Evolutionary conservation across 2,888 invertebrate genomes (phyloP).

Genomic region (Brachypalpus laphriformis): DNA sequence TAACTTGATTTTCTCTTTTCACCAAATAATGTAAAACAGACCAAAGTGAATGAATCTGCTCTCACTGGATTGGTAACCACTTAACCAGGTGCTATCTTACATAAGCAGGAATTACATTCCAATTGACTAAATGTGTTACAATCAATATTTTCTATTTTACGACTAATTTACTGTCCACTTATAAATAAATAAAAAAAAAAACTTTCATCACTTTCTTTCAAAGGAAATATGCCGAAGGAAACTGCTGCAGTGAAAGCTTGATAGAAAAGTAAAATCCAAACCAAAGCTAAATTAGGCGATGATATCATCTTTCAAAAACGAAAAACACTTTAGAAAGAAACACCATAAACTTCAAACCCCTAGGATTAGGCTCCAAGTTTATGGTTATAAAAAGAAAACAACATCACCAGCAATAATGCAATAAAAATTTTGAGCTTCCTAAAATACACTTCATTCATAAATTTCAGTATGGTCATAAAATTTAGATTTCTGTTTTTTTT

Average conservation of each 20-base stretch:
- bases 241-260: not conserved
- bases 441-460: constrained; percentile 41
- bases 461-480: constrained; percentile 22
- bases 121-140: not conserved
- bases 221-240: not conserved
- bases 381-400: not conserved
- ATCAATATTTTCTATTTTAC: not conserved
- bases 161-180: not conserved
- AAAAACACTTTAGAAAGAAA: not conserved
- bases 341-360: not conserved
- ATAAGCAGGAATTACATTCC: too few relatives aligned
- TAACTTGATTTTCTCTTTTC: too few relatives aligned
- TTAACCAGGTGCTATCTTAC: too few relatives aligned
- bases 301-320: not conserved
- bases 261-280: not conserved
- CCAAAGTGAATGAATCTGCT: too few relatives aligned
- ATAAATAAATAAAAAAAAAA: not conserved
- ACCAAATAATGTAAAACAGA: too few relatives aligned
- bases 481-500: constrained; percentile 3
- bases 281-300: not conserved
- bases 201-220: not conserved
- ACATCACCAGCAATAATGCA: not conserved
- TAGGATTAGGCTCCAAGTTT: too few relatives aligned
- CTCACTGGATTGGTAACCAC: too few relatives aligned
- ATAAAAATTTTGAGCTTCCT: constrained; percentile 29